Evolutionary conservation across 1,140 invertebrate species (phyloP).

Genomic region (Drosophila athabasca): DNA sequence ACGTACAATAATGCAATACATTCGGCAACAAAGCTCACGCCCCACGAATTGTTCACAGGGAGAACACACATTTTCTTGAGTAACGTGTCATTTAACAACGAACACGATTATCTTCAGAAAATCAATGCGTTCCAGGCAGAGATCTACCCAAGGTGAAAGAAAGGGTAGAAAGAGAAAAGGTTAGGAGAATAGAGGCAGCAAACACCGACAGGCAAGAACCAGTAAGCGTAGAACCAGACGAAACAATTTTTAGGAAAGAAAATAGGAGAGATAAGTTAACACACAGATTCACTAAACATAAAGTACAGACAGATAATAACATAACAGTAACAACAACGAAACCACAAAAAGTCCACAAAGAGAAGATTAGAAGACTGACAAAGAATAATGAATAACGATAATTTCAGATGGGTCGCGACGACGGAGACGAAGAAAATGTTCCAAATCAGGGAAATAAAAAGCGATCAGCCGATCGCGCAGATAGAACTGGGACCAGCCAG

Average conservation of each 20-base stretch:
- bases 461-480: no score
- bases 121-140: slow-evolving; percentile 5
- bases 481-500: no score
- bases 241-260: slow-evolving; percentile 2
- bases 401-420: slow-evolving; percentile 3
- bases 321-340: neutral
- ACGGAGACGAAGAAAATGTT: no score
- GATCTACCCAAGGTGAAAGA: neutral
- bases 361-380: neutral
- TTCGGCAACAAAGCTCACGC: slow-evolving; percentile 19
- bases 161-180: neutral
- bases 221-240: neutral
- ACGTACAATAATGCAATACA: slow-evolving; percentile 40
- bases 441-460: no score
- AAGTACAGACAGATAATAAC: neutral
- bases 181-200: neutral
- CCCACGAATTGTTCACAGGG: no score
- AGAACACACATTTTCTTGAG: neutral
- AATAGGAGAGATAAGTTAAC: slow-evolving; percentile 5
- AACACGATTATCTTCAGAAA: slow-evolving; percentile 11
- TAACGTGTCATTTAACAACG: slow-evolving; percentile 1
- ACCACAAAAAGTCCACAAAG: neutral
- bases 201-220: neutral
- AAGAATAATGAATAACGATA: neutral
- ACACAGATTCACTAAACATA: neutral